Evolutionary conservation across 2,888 invertebrate genomes (phyloP).

Genomic region (Camptogramma bilineatum): DNA sequence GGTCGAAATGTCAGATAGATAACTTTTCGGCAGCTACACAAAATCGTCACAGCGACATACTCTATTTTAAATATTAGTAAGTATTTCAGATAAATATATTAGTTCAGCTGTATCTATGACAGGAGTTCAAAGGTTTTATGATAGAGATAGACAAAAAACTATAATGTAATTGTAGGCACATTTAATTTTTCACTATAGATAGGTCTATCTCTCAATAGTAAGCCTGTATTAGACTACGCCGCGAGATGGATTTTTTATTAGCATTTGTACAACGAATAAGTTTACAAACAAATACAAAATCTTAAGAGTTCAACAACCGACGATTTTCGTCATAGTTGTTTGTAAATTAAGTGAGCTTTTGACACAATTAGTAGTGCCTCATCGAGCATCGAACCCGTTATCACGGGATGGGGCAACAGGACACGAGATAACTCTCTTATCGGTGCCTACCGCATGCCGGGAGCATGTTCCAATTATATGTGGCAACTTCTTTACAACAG

Average conservation of each 20-base stretch:
- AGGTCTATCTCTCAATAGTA: not conserved
- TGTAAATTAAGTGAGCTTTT: conserved; percentile 8
- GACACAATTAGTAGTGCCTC: conserved; percentile 12
- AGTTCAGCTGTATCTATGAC: conserved; percentile 19
- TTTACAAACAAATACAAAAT: not conserved
- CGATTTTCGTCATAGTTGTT: not conserved
- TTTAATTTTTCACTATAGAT: no score
- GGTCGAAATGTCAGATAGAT: conserved; percentile 28
- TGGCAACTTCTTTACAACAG: conserved; percentile 12
- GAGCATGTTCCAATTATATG: conserved; percentile 18
- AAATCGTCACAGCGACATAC: conserved; percentile 23
- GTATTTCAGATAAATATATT: conserved; percentile 7
- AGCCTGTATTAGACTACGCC: not conserved
- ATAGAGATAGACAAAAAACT: not conserved
- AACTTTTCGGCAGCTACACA: conserved; percentile 19
- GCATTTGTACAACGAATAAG: not conserved
- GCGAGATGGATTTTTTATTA: not conserved
- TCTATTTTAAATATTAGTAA: conserved; percentile 9
- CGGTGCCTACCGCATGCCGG: conserved; percentile 31
- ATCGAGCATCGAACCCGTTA: conserved; percentile 60
- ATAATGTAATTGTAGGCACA: no score
- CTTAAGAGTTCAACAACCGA: not conserved
- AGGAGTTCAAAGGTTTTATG: conserved; percentile 14
- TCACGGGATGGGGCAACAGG: conserved; percentile 68
- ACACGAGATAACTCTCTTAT: conserved; percentile 57